Evolutionary conservation across 2,888 invertebrate genomes (phyloP).

Genomic region (Drosophila recens): DNA sequence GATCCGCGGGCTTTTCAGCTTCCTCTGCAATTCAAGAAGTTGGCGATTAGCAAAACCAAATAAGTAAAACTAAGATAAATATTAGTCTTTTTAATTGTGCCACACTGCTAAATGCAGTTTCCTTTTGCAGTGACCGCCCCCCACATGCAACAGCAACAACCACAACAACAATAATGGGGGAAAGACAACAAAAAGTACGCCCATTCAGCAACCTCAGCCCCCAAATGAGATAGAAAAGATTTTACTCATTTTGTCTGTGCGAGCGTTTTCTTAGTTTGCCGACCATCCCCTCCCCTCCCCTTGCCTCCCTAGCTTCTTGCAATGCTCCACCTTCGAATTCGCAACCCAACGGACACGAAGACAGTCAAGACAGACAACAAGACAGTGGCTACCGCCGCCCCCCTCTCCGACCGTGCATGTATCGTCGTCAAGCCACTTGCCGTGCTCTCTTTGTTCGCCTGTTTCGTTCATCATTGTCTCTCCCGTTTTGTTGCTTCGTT

Average conservation of each 20-base stretch:
- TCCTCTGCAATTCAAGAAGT: constrained; percentile 86
- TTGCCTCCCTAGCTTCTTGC: constrained; percentile 34
- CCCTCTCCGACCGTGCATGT: constrained; percentile 11
- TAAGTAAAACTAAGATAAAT: not conserved
- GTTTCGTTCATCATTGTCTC: constrained; percentile 80
- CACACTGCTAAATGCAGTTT: constrained; percentile 29
- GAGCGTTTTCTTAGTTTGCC: constrained; percentile 56
- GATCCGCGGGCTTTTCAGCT: constrained; percentile 87
- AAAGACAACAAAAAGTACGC: constrained; percentile 30
- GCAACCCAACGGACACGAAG: constrained; percentile 49
- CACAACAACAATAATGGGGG: constrained; percentile 15
- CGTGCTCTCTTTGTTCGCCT: constrained; percentile 72
- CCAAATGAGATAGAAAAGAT: constrained; percentile 51
- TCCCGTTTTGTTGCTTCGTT: constrained; percentile 78
- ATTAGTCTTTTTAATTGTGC: not conserved
- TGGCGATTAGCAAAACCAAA: constrained; percentile 2
- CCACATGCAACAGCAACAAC: constrained; percentile 27
- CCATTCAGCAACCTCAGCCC: constrained; percentile 14
- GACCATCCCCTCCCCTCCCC: not conserved
- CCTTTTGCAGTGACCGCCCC: constrained; percentile 15
- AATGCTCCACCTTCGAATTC: constrained; percentile 65
- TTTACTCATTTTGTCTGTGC: constrained; percentile 45
- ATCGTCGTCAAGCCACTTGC: constrained; percentile 80
- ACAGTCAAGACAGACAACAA: constrained; percentile 33
- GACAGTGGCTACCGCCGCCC: constrained; percentile 49